Evolutionary conservation across 2,888 invertebrate species (phyloP).

Genomic region (Drosophila seclusa): DNA sequence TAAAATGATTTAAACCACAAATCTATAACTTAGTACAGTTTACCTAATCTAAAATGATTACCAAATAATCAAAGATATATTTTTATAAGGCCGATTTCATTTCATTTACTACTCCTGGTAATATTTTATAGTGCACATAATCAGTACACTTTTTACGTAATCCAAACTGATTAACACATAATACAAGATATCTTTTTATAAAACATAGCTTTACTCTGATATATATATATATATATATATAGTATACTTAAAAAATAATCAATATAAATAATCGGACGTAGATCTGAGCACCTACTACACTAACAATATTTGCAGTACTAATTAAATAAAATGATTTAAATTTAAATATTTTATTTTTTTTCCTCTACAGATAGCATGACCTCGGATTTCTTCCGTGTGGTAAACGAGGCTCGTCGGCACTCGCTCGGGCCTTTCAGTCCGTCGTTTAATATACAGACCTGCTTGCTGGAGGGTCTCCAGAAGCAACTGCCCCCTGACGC

Average conservation of each 20-base stretch:
- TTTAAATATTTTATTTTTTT: not conserved
- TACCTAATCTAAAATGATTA: not conserved
- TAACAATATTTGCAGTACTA: not conserved
- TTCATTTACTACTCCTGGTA: not conserved
- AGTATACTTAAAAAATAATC: not conserved
- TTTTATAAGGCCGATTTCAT: not conserved
- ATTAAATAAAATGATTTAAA: not conserved
- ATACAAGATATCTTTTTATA: no score
- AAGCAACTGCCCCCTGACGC: slow-evolving; percentile 95
- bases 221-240: no score
- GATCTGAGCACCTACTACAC: not conserved
- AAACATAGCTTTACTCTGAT: no score
- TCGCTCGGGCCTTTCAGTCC: slow-evolving; percentile 98
- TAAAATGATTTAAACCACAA: not conserved
- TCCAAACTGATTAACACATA: no score
- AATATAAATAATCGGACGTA: not conserved
- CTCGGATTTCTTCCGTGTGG: slow-evolving; percentile 94
- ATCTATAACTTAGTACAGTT: not conserved
- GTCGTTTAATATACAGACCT: slow-evolving; percentile 95
- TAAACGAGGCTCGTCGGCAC: slow-evolving; percentile 94
- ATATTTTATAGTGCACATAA: not conserved
- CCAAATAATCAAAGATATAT: no score
- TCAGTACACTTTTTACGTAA: no score
- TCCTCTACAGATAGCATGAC: slow-evolving; percentile 88
- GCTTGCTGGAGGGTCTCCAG: slow-evolving; percentile 93